Percentiles rank a stretch among this genome's conserved stretches.
phyloP scores from a whole-genome alignment of 2,888 invertebrate genomes.

The Sinopyrophorus schimmeli region DNA sequence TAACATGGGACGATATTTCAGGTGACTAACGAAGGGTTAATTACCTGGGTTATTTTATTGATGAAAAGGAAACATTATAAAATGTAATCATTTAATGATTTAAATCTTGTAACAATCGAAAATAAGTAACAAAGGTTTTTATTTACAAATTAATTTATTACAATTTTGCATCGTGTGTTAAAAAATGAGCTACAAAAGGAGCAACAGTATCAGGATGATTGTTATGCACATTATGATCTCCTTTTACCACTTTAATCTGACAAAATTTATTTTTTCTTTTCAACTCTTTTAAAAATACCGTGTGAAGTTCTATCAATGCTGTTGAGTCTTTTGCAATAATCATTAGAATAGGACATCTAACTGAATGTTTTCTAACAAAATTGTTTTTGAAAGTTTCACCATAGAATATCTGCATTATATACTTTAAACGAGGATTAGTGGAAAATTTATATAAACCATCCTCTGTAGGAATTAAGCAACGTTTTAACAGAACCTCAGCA shows the following conservation, averaged over 20 bases:
- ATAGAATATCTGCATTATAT: slow-evolving; percentile 50
- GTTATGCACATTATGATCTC: slow-evolving; percentile 66
- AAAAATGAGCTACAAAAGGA: slow-evolving; percentile 41
- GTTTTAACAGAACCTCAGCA: slow-evolving; percentile 57
- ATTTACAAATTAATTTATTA: too few species aligned
- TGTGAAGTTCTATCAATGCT: slow-evolving; percentile 36
- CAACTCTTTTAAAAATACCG: slow-evolving; percentile 36
- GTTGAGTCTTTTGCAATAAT: slow-evolving; percentile 37
- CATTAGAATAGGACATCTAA: slow-evolving; percentile 51
- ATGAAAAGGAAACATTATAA: too few species aligned
- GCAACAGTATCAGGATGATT: slow-evolving; percentile 60
- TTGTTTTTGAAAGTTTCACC: slow-evolving; percentile 46
- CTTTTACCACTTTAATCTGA: slow-evolving; percentile 53
- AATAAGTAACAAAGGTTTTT: too few species aligned
- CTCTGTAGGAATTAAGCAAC: slow-evolving; percentile 55
- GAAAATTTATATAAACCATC: slow-evolving; percentile 59
- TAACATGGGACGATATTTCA: too few species aligned
- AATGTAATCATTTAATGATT: too few species aligned
- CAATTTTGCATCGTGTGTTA: too few species aligned
- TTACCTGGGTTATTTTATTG: too few species aligned
- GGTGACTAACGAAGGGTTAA: too few species aligned
- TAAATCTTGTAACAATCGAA: too few species aligned
- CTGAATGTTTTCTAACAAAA: slow-evolving; percentile 45
- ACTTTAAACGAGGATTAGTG: slow-evolving; percentile 60
- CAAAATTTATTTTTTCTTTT: slow-evolving; percentile 42